phyloP scores from a whole-genome alignment of 1,140 invertebrate species.

The Branchinecta lynchi region DNA sequence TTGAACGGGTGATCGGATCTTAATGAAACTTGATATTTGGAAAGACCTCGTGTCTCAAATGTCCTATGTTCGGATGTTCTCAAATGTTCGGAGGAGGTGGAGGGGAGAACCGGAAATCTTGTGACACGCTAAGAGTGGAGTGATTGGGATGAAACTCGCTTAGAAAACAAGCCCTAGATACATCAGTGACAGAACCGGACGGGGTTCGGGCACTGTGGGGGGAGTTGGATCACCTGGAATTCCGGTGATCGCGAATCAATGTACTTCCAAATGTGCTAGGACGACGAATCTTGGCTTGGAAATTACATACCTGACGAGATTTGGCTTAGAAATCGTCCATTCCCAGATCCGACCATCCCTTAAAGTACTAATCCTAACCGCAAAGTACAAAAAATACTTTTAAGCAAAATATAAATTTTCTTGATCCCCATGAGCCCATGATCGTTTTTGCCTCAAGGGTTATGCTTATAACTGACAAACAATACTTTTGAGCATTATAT shows the following conservation, averaged over 20 bases:
- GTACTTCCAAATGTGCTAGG: slow-evolving; percentile 8
- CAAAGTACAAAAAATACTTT: too few relatives aligned
- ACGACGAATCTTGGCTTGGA: background rate
- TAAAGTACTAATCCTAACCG: too few relatives aligned
- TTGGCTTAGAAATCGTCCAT: background rate
- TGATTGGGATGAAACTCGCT: background rate
- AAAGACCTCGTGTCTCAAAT: background rate
- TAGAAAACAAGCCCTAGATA: background rate
- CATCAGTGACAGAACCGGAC: background rate
- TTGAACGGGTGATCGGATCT: too few relatives aligned
- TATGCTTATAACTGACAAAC: too few relatives aligned
- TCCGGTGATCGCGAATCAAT: background rate
- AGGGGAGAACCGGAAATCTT: slow-evolving; percentile 1
- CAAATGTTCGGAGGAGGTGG: background rate
- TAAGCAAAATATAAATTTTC: too few relatives aligned
- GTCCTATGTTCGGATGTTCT: background rate
- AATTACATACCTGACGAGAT: background rate
- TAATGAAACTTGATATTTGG: too few relatives aligned
- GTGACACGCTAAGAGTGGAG: background rate
- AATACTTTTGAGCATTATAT: too few relatives aligned
- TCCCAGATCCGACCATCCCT: slow-evolving; percentile 4
- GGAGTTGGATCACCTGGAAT: background rate
- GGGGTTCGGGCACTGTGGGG: background rate
- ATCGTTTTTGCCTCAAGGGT: too few relatives aligned
- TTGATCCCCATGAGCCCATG: too few relatives aligned